A percentile compares a stretch with the other conserved stretches of the same genome.
Conservation (phyloP, 2,113 vertebrate genomes). For the Numenius arquata region DNA sequence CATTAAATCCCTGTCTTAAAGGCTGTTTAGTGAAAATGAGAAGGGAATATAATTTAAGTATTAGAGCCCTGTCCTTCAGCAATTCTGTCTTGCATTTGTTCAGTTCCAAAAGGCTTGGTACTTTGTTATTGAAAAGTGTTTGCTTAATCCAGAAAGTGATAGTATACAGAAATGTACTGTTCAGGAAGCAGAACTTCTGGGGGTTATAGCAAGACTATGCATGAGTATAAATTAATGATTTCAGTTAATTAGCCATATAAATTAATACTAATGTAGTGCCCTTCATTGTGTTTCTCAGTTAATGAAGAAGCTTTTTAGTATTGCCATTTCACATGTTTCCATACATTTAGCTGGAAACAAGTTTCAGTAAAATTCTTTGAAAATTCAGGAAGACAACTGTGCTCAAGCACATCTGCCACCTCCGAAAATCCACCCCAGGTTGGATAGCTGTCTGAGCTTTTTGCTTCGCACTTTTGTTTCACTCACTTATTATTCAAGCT, state of each 20-base stretch:
- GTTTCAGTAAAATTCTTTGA: neutral
- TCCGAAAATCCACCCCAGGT: neutral
- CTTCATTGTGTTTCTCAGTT: constrained; percentile 74
- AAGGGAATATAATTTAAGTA: neutral
- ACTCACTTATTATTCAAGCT: neutral
- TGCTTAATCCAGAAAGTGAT: neutral
- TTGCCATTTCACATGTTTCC: constrained; percentile 13
- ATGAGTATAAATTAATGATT: constrained; percentile 29
- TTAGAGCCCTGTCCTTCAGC: neutral
- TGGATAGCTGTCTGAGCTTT: neutral
- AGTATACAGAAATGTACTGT: neutral
- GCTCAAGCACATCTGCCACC: neutral
- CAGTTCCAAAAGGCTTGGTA: neutral
- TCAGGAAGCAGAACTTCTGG: neutral
- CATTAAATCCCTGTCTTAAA: neutral
- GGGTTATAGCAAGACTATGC: neutral
- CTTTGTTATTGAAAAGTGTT: neutral
- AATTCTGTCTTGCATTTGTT: neutral
- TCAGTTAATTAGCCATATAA: constrained; percentile 69
- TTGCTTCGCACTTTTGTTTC: neutral
- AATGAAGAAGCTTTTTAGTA: constrained; percentile 47
- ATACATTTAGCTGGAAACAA: neutral
- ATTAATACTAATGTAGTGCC: constrained; percentile 63
- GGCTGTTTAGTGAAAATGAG: neutral
- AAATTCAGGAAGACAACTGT: neutral